phyloP scores from a whole-genome alignment of 92 coral and sea anemone genomes.

The Actinernus sp. region DNA sequence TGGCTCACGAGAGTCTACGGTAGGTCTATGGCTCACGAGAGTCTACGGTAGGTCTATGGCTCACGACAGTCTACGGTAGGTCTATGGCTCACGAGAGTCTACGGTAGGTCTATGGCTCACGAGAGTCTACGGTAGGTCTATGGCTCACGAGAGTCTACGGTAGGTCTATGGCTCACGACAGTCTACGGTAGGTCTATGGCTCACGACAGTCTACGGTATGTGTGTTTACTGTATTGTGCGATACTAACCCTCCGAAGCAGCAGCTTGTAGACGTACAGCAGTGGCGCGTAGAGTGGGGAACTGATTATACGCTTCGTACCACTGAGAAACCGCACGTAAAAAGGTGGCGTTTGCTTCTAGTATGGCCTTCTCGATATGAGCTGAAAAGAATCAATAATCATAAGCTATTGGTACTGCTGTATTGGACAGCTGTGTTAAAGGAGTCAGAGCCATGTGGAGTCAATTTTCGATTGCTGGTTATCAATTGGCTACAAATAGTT shows the following conservation, averaged over 20 bases:
- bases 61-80: no score
- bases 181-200: no score
- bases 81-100: no score
- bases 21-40: no score
- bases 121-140: no score
- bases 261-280: slow-evolving; percentile 28
- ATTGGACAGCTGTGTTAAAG: not conserved
- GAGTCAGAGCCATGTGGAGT: not conserved
- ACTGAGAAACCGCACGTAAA: slow-evolving; percentile 11
- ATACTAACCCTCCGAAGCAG: slow-evolving; percentile 43
- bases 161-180: not conserved
- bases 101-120: no score
- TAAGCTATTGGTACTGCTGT: not conserved
- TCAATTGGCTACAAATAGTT: no score
- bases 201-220: no score
- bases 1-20: no score
- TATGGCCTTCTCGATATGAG: slow-evolving; percentile 8
- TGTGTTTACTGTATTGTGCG: no score
- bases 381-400: not conserved
- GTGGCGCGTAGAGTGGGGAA: slow-evolving; percentile 39
- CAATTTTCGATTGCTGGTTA: not conserved
- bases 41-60: no score
- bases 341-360: slow-evolving; percentile 37
- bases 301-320: slow-evolving; percentile 45
- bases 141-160: no score